Conservation (phyloP, 2,888 invertebrate species). For the Philhelius pedissequus region DNA sequence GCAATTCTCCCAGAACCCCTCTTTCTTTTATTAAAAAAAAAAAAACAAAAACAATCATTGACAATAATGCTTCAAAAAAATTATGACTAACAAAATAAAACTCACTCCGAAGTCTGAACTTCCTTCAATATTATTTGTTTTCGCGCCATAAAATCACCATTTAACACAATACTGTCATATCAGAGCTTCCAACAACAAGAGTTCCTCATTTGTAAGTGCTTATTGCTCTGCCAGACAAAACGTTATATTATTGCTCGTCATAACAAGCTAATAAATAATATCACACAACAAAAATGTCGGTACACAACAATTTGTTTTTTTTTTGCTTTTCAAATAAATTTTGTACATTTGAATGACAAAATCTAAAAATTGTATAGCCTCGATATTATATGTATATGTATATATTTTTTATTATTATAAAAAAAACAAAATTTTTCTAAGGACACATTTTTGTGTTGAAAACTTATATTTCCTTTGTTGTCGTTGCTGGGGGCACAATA, state of each 20-base stretch:
- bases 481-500: background rate
- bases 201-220: background rate
- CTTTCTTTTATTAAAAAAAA: background rate
- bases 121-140: background rate
- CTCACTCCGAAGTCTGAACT: background rate
- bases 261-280: background rate
- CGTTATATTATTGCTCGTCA: background rate
- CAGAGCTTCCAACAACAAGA: background rate
- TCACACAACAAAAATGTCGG: background rate
- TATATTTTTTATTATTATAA: no score
- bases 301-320: background rate
- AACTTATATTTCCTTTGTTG: background rate
- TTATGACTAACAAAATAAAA: background rate
- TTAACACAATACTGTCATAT: background rate
- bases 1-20: background rate
- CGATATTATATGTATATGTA: background rate
- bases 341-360: background rate
- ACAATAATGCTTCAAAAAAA: background rate
- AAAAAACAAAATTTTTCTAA: no score
- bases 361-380: no score
- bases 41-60: background rate
- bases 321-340: background rate
- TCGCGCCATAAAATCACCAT: background rate
- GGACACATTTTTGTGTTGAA: no score
- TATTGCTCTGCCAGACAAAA: background rate